A percentile compares a stretch with the other conserved stretches of the same genome.
Conservation (phyloP, 2,113 vertebrate species). For the Sus scrofa region DNA sequence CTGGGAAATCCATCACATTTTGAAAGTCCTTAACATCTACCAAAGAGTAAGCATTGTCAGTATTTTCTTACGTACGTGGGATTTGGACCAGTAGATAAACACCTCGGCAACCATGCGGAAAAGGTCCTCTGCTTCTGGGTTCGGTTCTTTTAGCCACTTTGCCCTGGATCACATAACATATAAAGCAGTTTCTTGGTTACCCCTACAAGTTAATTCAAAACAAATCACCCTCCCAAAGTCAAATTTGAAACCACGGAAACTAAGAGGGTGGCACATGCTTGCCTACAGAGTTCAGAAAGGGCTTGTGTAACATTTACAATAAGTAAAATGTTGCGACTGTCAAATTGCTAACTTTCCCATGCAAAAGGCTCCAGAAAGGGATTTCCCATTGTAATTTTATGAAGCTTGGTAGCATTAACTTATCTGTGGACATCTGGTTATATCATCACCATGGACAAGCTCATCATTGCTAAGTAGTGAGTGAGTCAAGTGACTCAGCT, state of each 20-base stretch:
- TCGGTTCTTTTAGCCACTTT: slow-evolving; percentile 96
- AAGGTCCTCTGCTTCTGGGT: slow-evolving; percentile 94
- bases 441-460: background rate
- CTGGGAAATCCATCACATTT: background rate
- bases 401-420: background rate
- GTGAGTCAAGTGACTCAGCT: background rate
- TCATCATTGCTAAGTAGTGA: background rate
- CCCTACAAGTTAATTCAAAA: background rate
- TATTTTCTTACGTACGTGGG: slow-evolving; percentile 91
- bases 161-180: slow-evolving; percentile 89
- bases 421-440: background rate
- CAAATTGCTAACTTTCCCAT: background rate
- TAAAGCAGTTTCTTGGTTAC: background rate
- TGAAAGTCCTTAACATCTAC: background rate
- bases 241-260: background rate
- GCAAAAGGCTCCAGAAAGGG: background rate
- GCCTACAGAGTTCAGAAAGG: background rate
- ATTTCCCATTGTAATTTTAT: background rate
- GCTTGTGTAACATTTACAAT: background rate
- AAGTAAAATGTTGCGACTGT: background rate
- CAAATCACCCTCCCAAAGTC: background rate
- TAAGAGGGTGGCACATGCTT: no score
- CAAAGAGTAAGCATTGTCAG: rapidly evolving
- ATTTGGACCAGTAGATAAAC: slow-evolving; percentile 99
- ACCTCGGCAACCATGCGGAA: slow-evolving; percentile 99